Base-by-base conservation (phyloP, 2,888 invertebrate species). In the Dione juno region DNA sequence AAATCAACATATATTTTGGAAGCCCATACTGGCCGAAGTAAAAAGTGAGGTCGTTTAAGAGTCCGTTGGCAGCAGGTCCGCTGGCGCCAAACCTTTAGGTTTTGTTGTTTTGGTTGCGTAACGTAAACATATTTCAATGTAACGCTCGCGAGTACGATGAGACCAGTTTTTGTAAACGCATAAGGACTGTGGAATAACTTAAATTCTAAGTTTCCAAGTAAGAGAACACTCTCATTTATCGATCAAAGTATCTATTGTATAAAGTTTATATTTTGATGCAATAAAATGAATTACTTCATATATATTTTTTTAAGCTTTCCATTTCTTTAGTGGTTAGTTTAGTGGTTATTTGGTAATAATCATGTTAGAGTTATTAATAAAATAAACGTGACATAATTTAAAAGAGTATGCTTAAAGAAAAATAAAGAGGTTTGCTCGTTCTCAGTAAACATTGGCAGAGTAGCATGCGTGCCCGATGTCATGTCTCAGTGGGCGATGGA, bases 1-100 rank as follows among this genome's bases (percentile, higher is more conserved):
- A 83, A 85, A 84, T 84, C 80, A 40, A 37, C 19, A 81, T 81
- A 83, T 81, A 84, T 85, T 85, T 85, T 86, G 83, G 85, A 85
- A 85, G 83, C 81, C 84, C 82, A 84, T 88, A 88, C 85, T 83
- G 84, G 81, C 79, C 81, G 81, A 81, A 83, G 88, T 87, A 90
- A 91, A 90, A 90, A 89, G 82, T 81, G 72, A 77, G 83, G 82
- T 83, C 83, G 80, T 84, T 85, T 84, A 82, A 82, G 81, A 69
- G 64, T 69, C 82, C 81, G 81, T 81, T 78, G 80, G 78, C 77
- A 79, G 79, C 84, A 87, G 86, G 88, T 85, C 85, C 86, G 86
- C 86, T 83, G 90, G 90, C 90, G 89, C 90, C 90, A 43, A 45
- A 77, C 80, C 78, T 79, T 79, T 70, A 74, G 70, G 74, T 79